Evolutionary conservation across 2,113 vertebrate species (phyloP).

Genomic region (Tautogolabrus adspersus): DNA sequence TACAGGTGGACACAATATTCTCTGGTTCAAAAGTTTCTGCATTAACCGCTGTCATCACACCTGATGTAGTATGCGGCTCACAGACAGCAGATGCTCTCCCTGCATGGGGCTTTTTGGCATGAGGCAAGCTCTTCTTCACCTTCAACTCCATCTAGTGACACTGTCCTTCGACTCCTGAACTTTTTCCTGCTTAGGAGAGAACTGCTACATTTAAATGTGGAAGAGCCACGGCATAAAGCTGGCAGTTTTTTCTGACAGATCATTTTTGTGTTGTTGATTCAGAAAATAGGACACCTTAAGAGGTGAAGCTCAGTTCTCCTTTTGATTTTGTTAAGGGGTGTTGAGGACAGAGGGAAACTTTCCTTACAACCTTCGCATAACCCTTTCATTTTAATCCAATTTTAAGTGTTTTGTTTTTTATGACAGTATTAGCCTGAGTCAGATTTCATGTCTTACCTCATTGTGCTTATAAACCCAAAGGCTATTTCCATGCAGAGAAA

Average conservation of each 20-base stretch:
- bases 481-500: background rate
- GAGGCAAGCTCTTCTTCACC: constrained; percentile 36
- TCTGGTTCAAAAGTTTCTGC: constrained; percentile 36
- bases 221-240: background rate
- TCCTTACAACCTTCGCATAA: background rate
- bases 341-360: background rate
- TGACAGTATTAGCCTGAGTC: background rate
- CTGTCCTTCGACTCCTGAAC: background rate
- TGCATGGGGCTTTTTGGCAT: constrained; percentile 20
- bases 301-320: background rate
- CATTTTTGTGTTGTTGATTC: background rate
- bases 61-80: constrained; percentile 27
- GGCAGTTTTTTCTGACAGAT: background rate
- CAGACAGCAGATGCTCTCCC: constrained; percentile 62
- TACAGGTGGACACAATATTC: constrained; percentile 24
- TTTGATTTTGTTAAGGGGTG: background rate
- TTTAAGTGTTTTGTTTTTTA: constrained; percentile 3
- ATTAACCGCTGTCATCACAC: constrained; percentile 6
- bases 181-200: background rate
- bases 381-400: constrained; percentile 2
- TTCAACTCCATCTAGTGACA: constrained; percentile 29
- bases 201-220: background rate
- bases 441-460: background rate
- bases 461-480: background rate
- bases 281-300: background rate